Evolutionary conservation across 2,888 invertebrate species (phyloP), one percentile per base, ranked within the genome.

Genomic region (Leucophenga montana): DNA sequence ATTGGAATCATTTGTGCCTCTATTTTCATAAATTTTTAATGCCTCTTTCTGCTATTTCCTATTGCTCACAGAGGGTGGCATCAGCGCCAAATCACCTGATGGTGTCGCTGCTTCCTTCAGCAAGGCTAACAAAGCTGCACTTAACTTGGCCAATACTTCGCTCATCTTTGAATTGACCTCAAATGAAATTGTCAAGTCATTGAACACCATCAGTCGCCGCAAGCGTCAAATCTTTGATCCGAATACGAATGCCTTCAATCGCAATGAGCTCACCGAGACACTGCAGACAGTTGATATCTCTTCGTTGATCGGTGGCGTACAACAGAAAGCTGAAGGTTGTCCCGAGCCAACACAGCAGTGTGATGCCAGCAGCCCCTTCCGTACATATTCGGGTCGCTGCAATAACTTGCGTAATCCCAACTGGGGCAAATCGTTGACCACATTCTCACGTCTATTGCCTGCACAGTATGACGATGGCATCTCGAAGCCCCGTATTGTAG

Each of bases 51-150:
- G 1, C 48, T 0, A 54, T 53, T 14, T 0, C n/a, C n/a, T n/a
- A n/a, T n/a, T 87, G 16, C 0, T 88, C 86, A 9, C 78, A 94
- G 95, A 92, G 85, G 94, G 94, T 73, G 94, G 94, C 78, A 94
- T 95, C 0, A 96, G 96, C 85, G 95, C 96, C 0, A 95, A 94
- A 82, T 95, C 96, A 0, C 93, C 96, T 0, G 92, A 93, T 14
- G 96, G 97, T 3, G 95, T 94, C 0, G 96, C 96, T 0, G 96
- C 96, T 0, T 95, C 96, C 0, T 96, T 97, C 89, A 95, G 95
- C 69, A 96, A 96, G 84, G 96, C 97, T 27, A 97, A 95, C 87
- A 92, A 92, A 85, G 94, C 95, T 81, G 95, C 97, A 0, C 88
- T 97, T 9, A 91, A 94, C 71, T 89, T 96, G 31, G 95, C 96